Evolutionary conservation across 2,113 vertebrate species (phyloP), one percentile per base, ranked within the genome.

Genomic region (Colaptes auratus): DNA sequence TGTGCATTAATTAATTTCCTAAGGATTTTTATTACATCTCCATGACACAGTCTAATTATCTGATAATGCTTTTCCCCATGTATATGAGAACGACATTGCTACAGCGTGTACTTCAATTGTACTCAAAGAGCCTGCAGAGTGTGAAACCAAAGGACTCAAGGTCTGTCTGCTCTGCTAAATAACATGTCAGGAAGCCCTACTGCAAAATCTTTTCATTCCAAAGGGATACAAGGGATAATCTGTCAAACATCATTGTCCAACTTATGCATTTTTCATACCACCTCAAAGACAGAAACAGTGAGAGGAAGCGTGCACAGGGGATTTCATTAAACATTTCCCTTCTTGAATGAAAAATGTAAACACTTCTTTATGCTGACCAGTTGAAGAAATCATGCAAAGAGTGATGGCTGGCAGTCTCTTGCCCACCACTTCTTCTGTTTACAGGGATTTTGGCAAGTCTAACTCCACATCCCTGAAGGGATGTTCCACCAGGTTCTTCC

Each of bases 1-100:
- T 80, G 88, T 95, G 79, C 90, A 95, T 96, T 97, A 98, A 98
- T 98, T 98, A 98, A 98, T 97, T 98, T 97, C 95, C 94, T 89
- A 88, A 94, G 97, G 97, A 96, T 96, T 97, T 97, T 97, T 96
- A 81, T 95, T 98, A 93, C 95, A 93, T 92, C 95, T 94, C 90
- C 82, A 80, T 95, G 96, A 96, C 94, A 97, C 93, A 78, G 92
- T 55, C 96, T 96, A 95, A 97, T 97, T 97, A 96, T 96, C 95
- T 95, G 96, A 96, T 96, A 96, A 94, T 93, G 91, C 88, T 86
- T 93, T 97, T 93, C 71, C 50, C 66, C 39, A 73, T 82, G 88
- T 69, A 87, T 82, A 79, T 15, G 74, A 70, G 90, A 95, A 87
- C 3, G 17, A 93, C 36, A 59, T 74, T 89, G 85, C 72, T 92